Evolutionary conservation across 1,140 invertebrate genomes (phyloP), one percentile per base, ranked within the genome.

Genomic region (Palaemon carinicauda): DNA sequence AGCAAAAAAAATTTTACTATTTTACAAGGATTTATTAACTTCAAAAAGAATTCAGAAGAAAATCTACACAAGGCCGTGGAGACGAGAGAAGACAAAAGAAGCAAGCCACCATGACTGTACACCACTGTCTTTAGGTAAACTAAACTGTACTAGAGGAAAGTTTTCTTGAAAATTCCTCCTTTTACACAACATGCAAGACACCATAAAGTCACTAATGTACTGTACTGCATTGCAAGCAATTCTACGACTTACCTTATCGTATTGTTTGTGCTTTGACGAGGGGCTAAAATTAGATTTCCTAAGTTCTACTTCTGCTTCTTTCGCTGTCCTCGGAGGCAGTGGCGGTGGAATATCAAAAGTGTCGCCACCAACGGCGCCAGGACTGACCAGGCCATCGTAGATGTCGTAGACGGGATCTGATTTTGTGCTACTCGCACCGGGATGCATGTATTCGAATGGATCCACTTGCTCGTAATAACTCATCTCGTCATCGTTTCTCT

Each of bases 361-460:
- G 17, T 89, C 82, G 17, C 79, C 89, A 3, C 73, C 73, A 33
- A 89, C 84, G n/a, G 80, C 84, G n/a, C 78, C 73, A 56, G 89
- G 89, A 75, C 85, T 88, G 24, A 82, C 81, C 24, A 89, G 80
- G 19, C 87, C 86, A 79, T 88, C 82, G 71, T 89, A 89, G 31
- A 89, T 80, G 50, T 88, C 89, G 54, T 83, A 80, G 10, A 89
- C 82, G 52, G 89, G 85, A 53, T 89, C 88, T 51, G 85, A 82
- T 21, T 80, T 77, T 69, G 82, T 87, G 31, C 85, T 88, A 27
- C 78, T 78, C 12, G 84, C 83, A 24, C 82, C 80, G 73, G 85
- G 86, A 33, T 88, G 82, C 89, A 90, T 90, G 79, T 90, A 90
- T 60, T 90, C 84, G 78, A 90, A 90, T 27, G 89, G 89, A 54